phyloP scores from a whole-genome alignment of 2,113 vertebrate species.

The Mus spicilegus region DNA sequence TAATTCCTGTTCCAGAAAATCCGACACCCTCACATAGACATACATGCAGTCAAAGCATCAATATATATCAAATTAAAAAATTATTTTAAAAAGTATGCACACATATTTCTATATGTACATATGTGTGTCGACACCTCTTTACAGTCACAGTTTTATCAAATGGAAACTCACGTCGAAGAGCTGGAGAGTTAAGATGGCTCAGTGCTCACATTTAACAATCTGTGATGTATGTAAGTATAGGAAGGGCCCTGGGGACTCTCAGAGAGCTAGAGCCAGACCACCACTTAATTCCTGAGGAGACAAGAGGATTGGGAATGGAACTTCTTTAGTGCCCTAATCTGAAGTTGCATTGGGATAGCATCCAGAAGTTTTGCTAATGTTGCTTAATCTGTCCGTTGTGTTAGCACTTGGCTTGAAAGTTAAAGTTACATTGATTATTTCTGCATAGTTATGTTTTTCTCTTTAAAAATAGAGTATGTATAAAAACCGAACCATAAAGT shows the following conservation, averaged over 20 bases:
- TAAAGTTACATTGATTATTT: background rate
- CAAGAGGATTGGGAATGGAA: background rate
- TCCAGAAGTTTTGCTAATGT: background rate
- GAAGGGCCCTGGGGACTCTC: background rate
- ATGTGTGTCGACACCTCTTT: background rate
- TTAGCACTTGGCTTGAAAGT: background rate
- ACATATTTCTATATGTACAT: background rate
- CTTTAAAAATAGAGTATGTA: conserved; percentile 49
- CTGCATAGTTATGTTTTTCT: background rate
- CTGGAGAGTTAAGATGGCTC: background rate
- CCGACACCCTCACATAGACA: too few species aligned
- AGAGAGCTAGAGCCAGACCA: background rate
- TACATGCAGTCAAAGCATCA: too few species aligned
- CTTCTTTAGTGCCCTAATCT: background rate
- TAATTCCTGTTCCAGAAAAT: too few species aligned
- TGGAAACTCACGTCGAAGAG: background rate
- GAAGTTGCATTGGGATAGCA: background rate
- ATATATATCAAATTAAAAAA: too few species aligned
- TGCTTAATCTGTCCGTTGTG: conserved; percentile 29
- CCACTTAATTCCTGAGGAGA: background rate
- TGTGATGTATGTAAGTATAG: background rate
- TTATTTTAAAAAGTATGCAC: too few species aligned
- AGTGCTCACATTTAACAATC: background rate
- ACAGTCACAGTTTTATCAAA: background rate
- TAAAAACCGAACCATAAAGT: background rate